Base-by-base conservation (phyloP, 2,888 invertebrate species). In the Xanthia icteritia region DNA sequence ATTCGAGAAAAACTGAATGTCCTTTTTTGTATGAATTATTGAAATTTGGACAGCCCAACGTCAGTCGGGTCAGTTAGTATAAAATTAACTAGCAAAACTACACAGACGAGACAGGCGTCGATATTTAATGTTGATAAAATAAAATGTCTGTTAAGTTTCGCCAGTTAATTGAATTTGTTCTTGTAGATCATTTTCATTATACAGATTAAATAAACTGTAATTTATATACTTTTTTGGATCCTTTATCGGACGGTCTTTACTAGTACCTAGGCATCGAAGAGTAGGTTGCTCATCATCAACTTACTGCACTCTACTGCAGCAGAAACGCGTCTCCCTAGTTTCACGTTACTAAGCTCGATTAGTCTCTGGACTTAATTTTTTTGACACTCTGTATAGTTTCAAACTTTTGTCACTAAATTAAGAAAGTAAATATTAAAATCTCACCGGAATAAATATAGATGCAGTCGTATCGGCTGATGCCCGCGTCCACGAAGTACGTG, bases 371-470 rank as follows among this genome's bases (percentile, higher is more conserved):
- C 15, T 39, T 9, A n/a, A 4, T 1, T n/a, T 11, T 39, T 9
- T 64, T 39, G 64, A 45, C 27, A 45, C 20, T 45, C 23, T 56
- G 3, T 5, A 56, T 11, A 56, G 56, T 1, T n/a, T n/a, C 1
- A 0, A n/a, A 2, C 0, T 42, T 6, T 11, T 20, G 66, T 36
- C n/a, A 51, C 36, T 20, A 58, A 58, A 39, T 68, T 36, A 17
- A 54, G 11, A 36, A 36, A 68, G 11, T n/a, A 68, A 4, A 56
- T 36, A 56, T 17, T n/a, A 36, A n/a, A 9, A 36, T 67, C 91
- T 91, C 73, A 96, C 97, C 96, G 8, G 93, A 91, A 85, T 97
- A 97, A 79, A 97, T 95, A 89, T 97, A 97, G 78, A 97, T 96
- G 88, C 96, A 96, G 76, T 95, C 93, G 87, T 95, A 96, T 91